These are phyloP conservation scores for Perodicticus potto DNA, from an alignment of 2,797 vertebrate genomes.

Conservation along the genomic window DNA sequence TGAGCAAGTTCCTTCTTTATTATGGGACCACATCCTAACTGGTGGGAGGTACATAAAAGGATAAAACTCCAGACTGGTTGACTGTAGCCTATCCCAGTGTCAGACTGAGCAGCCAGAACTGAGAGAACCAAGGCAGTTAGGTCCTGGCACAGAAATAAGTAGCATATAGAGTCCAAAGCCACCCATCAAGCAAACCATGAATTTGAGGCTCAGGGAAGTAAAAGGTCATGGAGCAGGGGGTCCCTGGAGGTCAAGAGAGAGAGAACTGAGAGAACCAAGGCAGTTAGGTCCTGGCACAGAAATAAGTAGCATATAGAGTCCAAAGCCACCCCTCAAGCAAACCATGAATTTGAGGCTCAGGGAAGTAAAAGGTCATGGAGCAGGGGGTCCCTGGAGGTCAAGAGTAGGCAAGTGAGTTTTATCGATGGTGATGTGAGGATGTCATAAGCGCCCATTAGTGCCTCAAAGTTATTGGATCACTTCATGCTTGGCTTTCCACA, in stretches of 20 bases:
- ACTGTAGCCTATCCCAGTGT: background rate
- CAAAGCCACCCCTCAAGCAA: constrained; percentile 37
- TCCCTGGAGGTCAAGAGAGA: background rate
- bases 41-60: background rate
- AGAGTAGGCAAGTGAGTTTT: background rate
- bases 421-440: background rate
- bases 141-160: background rate
- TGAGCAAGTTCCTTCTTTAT: background rate
- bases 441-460: background rate
- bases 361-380: background rate
- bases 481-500: constrained; percentile 10
- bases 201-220: constrained; percentile 36
- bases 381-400: background rate
- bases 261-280: background rate
- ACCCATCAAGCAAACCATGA: background rate
- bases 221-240: background rate
- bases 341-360: constrained; percentile 11
- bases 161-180: constrained; percentile 24
- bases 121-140: background rate
- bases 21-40: background rate
- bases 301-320: constrained; percentile 1
- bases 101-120: background rate
- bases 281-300: background rate
- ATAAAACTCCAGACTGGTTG: background rate
- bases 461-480: background rate